phyloP scores from a whole-genome alignment of 2,797 vertebrate species.

The Parambassis ranga region DNA sequence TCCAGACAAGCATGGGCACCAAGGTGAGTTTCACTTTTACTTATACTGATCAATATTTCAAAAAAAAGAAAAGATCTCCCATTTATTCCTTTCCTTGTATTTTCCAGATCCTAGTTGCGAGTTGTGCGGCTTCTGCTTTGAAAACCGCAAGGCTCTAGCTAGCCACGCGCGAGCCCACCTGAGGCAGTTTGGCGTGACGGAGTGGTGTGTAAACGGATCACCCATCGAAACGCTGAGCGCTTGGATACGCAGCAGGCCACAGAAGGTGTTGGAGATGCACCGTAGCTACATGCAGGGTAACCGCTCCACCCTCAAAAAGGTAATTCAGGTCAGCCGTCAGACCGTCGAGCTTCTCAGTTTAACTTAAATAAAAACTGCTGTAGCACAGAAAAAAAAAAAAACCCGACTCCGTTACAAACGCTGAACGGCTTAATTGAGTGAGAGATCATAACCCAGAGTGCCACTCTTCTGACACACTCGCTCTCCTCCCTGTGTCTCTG shows the following conservation, averaged over 20 bases:
- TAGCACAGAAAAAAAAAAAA: background rate
- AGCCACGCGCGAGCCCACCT: slow-evolving; percentile 95
- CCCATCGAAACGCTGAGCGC: slow-evolving; percentile 96
- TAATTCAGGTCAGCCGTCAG: slow-evolving; percentile 38
- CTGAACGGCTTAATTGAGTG: slow-evolving; percentile 1
- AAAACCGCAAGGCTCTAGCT: slow-evolving; percentile 95
- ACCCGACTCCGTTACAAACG: slow-evolving; percentile 17
- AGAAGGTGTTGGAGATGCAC: slow-evolving; percentile 91
- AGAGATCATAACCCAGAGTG: slow-evolving; percentile 25
- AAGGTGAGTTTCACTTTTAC: slow-evolving; percentile 79
- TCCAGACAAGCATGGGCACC: slow-evolving; percentile 84
- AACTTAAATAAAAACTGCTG: background rate
- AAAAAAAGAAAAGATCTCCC: background rate
- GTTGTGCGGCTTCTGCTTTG: slow-evolving; percentile 95
- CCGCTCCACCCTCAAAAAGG: slow-evolving; percentile 89
- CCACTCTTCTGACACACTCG: slow-evolving; percentile 7
- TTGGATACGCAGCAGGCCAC: slow-evolving; percentile 95
- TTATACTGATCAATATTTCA: background rate
- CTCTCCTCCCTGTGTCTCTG: slow-evolving; percentile 18
- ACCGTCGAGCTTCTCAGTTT: background rate
- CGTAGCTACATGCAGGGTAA: slow-evolving; percentile 92
- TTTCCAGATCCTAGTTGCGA: slow-evolving; percentile 89
- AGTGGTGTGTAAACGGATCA: slow-evolving; percentile 96
- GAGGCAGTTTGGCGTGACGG: slow-evolving; percentile 94
- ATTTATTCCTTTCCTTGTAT: background rate